These are phyloP conservation scores for Podargus strigoides DNA, from an alignment of 2,797 vertebrate species.

Conservation along the genomic window DNA sequence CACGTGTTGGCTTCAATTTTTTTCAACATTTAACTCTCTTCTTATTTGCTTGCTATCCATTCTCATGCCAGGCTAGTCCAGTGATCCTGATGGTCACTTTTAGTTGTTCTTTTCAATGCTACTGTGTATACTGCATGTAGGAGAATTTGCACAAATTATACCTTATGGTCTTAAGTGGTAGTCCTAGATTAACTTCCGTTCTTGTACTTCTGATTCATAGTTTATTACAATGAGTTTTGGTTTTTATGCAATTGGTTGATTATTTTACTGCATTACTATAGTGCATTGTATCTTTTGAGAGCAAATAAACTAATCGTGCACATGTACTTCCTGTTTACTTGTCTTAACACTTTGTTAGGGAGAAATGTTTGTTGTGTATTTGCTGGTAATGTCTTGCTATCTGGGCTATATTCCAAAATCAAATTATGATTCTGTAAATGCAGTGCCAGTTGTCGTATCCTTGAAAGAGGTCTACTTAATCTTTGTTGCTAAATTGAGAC, in stretches of 20 bases:
- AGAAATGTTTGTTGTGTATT: background rate
- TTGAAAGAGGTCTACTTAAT: background rate
- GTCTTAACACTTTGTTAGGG: background rate
- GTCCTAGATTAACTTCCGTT: background rate
- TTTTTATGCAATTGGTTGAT: background rate
- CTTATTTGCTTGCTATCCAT: background rate
- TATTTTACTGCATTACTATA: background rate
- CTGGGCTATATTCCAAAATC: background rate
- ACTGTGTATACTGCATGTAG: background rate
- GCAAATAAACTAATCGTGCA: background rate
- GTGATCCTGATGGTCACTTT: background rate
- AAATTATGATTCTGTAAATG: conserved; percentile 12
- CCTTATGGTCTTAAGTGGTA: background rate
- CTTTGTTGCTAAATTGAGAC: background rate
- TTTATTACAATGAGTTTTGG: background rate
- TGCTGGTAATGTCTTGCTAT: background rate
- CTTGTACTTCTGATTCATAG: background rate
- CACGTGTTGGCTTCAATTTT: background rate
- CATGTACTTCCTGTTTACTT: background rate
- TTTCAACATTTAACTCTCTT: background rate
- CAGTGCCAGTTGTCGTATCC: background rate
- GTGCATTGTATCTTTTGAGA: background rate
- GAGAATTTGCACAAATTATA: background rate
- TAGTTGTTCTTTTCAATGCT: background rate
- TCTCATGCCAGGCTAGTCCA: background rate